Evolutionary conservation across 2,113 vertebrate species (phyloP).

Genomic region (Carassius gibelio): DNA sequence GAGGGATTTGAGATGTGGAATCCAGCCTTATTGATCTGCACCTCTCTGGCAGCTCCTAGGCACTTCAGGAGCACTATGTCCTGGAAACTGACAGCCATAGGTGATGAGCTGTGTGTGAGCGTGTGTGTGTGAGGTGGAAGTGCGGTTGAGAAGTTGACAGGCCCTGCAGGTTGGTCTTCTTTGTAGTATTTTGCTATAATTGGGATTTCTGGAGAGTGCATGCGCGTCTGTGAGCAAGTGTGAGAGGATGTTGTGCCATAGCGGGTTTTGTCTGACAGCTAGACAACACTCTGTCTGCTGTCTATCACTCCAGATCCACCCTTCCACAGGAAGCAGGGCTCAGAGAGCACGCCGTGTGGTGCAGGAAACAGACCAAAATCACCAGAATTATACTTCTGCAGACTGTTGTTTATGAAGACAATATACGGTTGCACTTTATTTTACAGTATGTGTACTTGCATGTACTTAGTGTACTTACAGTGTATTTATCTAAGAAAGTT

Average conservation of each 20-base stretch:
- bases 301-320: conserved; percentile 62
- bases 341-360: neutral
- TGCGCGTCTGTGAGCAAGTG: conserved; percentile 41
- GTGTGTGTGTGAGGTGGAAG: conserved; percentile 49
- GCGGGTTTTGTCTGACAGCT: conserved; percentile 59
- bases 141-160: conserved; percentile 54
- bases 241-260: conserved; percentile 23
- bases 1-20: conserved; percentile 12
- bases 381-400: neutral
- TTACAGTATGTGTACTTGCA: too few relatives aligned
- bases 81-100: conserved; percentile 49
- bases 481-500: too few relatives aligned
- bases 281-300: conserved; percentile 63
- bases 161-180: conserved; percentile 51
- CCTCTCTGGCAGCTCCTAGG: conserved; percentile 20
- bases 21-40: conserved; percentile 31
- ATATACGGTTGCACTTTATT: neutral
- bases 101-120: conserved; percentile 30
- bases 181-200: conserved; percentile 59
- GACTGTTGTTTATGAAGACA: neutral
- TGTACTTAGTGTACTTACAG: too few relatives aligned
- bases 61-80: conserved; percentile 34
- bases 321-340: conserved; percentile 32
- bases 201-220: conserved; percentile 51
- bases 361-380: neutral